Evolutionary conservation across 1,140 invertebrate species (phyloP), one percentile per base, ranked within the genome.

Genomic region (Bombus waltoni): DNA sequence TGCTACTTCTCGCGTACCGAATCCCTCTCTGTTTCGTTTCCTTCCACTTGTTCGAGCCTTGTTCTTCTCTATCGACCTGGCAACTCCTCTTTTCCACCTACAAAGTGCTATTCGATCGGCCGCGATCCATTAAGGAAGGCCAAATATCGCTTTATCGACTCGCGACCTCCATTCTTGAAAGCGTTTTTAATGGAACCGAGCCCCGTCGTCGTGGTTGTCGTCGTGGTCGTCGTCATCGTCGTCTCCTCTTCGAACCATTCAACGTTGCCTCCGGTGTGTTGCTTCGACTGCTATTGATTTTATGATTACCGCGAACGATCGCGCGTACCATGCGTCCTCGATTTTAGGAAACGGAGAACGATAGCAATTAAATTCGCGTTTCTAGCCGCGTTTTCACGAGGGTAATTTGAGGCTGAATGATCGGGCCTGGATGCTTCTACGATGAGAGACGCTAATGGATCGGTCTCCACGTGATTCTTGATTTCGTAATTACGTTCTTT

Each of bases 111-210:
- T 79, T 83, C 72, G 87, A 89, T 89, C 76, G 66, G 68, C 53
- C 74, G 32, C 53, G 40, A 68, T 83, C 47, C 74, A 81, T 91
- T 86, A 83, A 80, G 66, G 78, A 88, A 81, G 81, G 77, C 68
- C 71, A 84, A 89, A 85, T 86, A 89, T 89, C 85, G 85, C 66
- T 91, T 91, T 71, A 87, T 91, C 80, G 57, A 73, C 77, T 82
- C 74, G 71, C 70, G 28, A 80, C 71, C 72, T 72, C 42, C 18
- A 77, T 80, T 88, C 83, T 80, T 80, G 25, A 90, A 88, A 91
- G 89, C 74, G 82, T 86, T 90, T 87, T 91, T 91, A 90, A 88
- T 89, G 83, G 57, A 65, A 79, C 28, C 25, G n/a, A 85, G 74
- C 75, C 68, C 75, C 25, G 22, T 59, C 75, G 10, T 62, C 75